Percentiles rank a stretch among this genome's conserved stretches.
phyloP scores from a whole-genome alignment of 1,140 invertebrate genomes.

The Eurosta solidaginis region DNA sequence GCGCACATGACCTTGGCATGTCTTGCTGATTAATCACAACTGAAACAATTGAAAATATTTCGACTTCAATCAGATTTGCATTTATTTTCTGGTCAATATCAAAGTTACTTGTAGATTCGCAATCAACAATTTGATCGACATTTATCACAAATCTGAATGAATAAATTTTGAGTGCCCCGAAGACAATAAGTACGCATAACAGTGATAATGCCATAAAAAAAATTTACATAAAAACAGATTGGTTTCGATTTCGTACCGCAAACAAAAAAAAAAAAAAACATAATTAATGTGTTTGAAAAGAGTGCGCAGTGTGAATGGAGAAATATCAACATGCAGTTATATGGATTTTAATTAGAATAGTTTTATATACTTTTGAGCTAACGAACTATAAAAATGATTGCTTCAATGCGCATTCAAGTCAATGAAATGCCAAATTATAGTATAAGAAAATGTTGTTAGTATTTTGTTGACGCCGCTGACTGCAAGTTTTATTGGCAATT shows the following conservation, averaged over 20 bases:
- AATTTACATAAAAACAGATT: background rate
- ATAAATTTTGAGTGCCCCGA: background rate
- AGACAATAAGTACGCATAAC: background rate
- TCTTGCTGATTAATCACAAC: too few species aligned
- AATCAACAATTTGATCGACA: background rate
- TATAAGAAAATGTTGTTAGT: background rate
- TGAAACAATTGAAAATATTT: too few species aligned
- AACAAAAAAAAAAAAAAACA: background rate
- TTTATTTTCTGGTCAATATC: background rate
- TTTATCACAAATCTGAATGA: background rate
- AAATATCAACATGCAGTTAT: background rate
- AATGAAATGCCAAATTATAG: slow-evolving; percentile 15
- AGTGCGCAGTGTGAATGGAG: background rate
- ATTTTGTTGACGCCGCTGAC: background rate
- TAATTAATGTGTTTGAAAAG: background rate
- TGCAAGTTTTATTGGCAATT: too few species aligned
- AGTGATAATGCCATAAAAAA: background rate
- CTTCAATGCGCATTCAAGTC: background rate
- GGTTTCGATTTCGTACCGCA: background rate
- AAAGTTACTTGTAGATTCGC: background rate
- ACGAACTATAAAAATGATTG: background rate
- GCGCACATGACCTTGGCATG: too few species aligned
- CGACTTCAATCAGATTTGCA: background rate
- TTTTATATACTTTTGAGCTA: background rate
- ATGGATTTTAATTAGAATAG: background rate